These are phyloP conservation scores for Biston betularia DNA, from an alignment of 2,888 invertebrate genomes.

Conservation along the genomic window DNA sequence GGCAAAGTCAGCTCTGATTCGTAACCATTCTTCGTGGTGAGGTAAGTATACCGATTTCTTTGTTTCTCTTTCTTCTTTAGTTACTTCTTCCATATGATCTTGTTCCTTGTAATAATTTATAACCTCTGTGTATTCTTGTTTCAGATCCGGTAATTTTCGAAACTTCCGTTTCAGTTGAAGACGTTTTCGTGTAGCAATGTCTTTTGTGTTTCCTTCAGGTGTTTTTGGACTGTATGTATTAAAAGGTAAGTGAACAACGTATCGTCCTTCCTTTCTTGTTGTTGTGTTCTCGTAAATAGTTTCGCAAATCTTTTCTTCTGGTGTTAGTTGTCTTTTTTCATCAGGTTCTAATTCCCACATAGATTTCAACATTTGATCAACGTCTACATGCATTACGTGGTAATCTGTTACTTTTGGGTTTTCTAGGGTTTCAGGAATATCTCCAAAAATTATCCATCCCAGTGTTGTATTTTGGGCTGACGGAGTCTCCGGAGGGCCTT, in stretches of 20 bases:
- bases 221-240: conserved; percentile 31
- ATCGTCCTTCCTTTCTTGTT: conserved; percentile 41
- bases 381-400: conserved; percentile 25
- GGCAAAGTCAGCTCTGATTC: conserved; percentile 32
- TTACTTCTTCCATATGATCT: conserved; percentile 34
- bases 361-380: conserved; percentile 34
- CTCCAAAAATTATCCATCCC: conserved; percentile 19
- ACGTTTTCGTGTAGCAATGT: conserved; percentile 42
- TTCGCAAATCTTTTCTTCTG: conserved; percentile 45
- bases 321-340: conserved; percentile 31
- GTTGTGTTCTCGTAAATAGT: conserved; percentile 41
- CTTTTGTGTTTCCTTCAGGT: conserved; percentile 32
- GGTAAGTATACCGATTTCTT: conserved; percentile 43
- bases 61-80: conserved; percentile 29
- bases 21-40: conserved; percentile 45
- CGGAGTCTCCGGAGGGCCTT: conserved; percentile 27
- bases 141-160: conserved; percentile 27
- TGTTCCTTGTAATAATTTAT: conserved; percentile 45
- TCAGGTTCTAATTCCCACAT: conserved; percentile 41
- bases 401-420: background rate
- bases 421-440: background rate
- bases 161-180: conserved; percentile 43
- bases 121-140: conserved; percentile 42
- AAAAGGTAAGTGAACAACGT: conserved; percentile 45
- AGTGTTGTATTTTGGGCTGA: conserved; percentile 30